Percentiles rank a stretch among this genome's conserved stretches.
Evolutionary conservation across 2,113 vertebrate genomes (phyloP).

Genomic region (Halichoeres trimaculatus): DNA sequence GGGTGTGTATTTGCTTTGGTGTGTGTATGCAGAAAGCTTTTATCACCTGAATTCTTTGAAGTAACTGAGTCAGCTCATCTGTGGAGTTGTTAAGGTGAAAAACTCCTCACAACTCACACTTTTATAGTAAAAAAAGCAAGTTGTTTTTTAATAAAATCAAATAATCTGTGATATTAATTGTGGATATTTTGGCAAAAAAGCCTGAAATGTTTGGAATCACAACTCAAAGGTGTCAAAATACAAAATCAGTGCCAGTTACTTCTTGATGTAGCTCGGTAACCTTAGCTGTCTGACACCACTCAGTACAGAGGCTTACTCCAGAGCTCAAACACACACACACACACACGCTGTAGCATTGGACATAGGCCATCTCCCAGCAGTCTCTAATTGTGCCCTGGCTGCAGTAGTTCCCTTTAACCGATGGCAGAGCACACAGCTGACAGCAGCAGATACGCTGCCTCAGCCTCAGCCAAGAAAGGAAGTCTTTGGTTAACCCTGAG

Average conservation of each 20-base stretch:
- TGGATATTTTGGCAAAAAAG: no score
- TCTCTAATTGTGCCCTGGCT: not conserved
- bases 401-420: conserved; percentile 9
- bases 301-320: not conserved
- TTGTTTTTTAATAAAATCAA: no score
- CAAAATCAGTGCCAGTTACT: no score
- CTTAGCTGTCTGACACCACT: not conserved
- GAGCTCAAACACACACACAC: no score
- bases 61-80: not conserved
- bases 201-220: no score
- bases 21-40: not conserved
- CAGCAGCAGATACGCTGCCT: conserved; percentile 39
- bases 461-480: conserved; percentile 46
- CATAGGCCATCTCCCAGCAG: conserved; percentile 33
- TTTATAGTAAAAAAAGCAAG: no score
- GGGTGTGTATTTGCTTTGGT: not conserved
- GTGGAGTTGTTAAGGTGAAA: not conserved
- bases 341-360: not conserved
- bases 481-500: conserved; percentile 46
- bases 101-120: not conserved
- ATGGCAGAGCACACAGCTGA: conserved; percentile 46
- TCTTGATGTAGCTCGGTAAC: not conserved
- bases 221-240: no score
- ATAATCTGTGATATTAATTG: no score
- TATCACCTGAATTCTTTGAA: not conserved